Evolutionary conservation across 1,140 invertebrate species (phyloP), one percentile per base, ranked within the genome.

Genomic region (Tenebrio molitor): DNA sequence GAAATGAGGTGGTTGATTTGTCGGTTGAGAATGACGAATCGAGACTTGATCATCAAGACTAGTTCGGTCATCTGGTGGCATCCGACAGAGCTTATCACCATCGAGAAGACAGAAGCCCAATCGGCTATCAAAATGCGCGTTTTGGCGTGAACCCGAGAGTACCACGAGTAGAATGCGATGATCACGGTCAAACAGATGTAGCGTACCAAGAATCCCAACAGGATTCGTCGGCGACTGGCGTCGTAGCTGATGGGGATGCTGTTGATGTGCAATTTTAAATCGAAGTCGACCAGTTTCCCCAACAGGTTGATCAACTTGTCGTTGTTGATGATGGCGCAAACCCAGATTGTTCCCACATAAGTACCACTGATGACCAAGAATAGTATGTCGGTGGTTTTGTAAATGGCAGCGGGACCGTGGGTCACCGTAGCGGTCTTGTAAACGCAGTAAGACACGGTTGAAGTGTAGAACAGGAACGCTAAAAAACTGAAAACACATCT

Each of bases 291-390:
- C 12, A 66, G 4, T 42, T 42, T 44, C 36, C 7, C 5, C 4
- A 66, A 41, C 10, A 66, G 15, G 14, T 66, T 15, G 3, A 66
- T 14, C 7, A 41, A 66, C 6, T 14, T 19, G 7, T 44, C 17
- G 23, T 21, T 16, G 15, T 66, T 66, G 5, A n/a, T 44, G 10
- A 44, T 42, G 19, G 33, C 36, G n/a, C 21, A 42, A 66, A 44
- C 25, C 64, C 39, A 66, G n/a, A 25, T 3, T 4, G 64, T 66
- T 42, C 21, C 10, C 6, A 66, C 15, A 23, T 66, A 66, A 23
- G 15, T 21, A 3, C 19, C 39, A 29, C 23, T 25, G 23, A 21
- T 17, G 5, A 10, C 42, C 16, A 21, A 25, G n/a, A 44, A n/a
- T 12, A 66, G 42, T 2, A 66, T 44, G 29, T 42, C 14, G 4